A percentile compares a stretch with the other conserved stretches of the same genome.
phyloP scores from a whole-genome alignment of 2,113 vertebrate species.

The Baryphthengus martii region DNA sequence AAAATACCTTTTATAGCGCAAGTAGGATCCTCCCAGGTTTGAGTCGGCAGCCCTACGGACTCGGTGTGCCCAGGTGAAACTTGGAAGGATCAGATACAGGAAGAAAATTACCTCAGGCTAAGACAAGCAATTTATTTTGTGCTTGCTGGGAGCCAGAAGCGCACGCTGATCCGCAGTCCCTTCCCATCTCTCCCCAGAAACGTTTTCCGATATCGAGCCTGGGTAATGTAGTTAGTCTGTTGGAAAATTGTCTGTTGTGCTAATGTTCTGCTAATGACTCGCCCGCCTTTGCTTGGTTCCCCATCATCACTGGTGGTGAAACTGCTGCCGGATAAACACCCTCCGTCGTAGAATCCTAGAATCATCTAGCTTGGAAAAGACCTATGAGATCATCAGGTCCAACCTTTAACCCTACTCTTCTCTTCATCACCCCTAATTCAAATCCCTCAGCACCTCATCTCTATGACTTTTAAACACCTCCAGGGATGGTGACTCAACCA shows the following conservation, averaged over 20 bases:
- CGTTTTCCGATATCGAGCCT: background rate
- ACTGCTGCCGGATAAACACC: background rate
- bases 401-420: no score
- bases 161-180: background rate
- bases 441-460: no score
- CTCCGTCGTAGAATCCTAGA: no score
- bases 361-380: no score
- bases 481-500: no score
- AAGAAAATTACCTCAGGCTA: background rate
- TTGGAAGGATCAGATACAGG: background rate
- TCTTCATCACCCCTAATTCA: no score
- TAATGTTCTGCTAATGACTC: background rate
- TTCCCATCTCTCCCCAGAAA: background rate
- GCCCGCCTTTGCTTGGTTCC: background rate
- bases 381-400: no score
- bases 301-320: background rate
- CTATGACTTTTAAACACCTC: no score
- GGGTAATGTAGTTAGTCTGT: background rate
- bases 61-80: background rate
- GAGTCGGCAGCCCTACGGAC: background rate
- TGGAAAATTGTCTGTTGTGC: background rate
- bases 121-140: constrained; percentile 7
- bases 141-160: background rate
- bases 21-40: background rate
- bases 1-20: background rate